A percentile compares a stretch with the other conserved stretches of the same genome.
These are phyloP conservation scores for Morpho achilles DNA, from an alignment of 2,888 invertebrate species.

Conservation along the genomic window DNA sequence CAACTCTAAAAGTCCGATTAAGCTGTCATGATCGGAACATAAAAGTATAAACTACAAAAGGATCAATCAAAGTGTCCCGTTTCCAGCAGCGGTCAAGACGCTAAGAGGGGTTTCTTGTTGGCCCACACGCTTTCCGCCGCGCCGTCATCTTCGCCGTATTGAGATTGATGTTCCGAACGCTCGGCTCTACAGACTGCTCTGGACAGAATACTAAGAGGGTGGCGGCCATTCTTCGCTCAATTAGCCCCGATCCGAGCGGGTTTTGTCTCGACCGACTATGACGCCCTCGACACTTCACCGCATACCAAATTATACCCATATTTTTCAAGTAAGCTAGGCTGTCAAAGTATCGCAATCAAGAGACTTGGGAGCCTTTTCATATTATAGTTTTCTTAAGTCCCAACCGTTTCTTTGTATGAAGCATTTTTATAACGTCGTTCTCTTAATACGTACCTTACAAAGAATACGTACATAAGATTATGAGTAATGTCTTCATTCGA, in stretches of 20 bases:
- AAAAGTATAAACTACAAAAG: conserved; percentile 26
- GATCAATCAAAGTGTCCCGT: conserved; percentile 61
- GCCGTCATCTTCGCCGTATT: conserved; percentile 71
- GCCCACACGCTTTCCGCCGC: conserved; percentile 57
- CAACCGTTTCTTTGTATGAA: not conserved
- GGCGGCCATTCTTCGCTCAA: conserved; percentile 68
- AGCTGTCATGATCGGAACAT: conserved; percentile 14
- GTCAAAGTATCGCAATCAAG: conserved; percentile 52
- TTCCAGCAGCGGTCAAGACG: conserved; percentile 42
- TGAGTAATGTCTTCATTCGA: too few species aligned
- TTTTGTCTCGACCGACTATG: conserved; percentile 52
- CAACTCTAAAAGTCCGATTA: not conserved
- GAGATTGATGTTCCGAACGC: conserved; percentile 73
- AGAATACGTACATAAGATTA: too few species aligned
- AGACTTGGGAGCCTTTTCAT: conserved; percentile 27
- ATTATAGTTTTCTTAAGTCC: conserved; percentile 1
- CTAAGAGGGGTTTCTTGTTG: conserved; percentile 75
- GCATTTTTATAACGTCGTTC: too few species aligned
- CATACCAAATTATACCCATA: conserved; percentile 70
- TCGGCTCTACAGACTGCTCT: conserved; percentile 45
- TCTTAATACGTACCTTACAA: too few species aligned
- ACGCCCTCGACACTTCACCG: conserved; percentile 54
- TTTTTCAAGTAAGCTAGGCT: conserved; percentile 64
- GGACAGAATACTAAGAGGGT: conserved; percentile 70
- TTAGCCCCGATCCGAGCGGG: conserved; percentile 61